Conservation (phyloP, 2,113 vertebrate genomes). For the Marcusenius ussheri region DNA sequence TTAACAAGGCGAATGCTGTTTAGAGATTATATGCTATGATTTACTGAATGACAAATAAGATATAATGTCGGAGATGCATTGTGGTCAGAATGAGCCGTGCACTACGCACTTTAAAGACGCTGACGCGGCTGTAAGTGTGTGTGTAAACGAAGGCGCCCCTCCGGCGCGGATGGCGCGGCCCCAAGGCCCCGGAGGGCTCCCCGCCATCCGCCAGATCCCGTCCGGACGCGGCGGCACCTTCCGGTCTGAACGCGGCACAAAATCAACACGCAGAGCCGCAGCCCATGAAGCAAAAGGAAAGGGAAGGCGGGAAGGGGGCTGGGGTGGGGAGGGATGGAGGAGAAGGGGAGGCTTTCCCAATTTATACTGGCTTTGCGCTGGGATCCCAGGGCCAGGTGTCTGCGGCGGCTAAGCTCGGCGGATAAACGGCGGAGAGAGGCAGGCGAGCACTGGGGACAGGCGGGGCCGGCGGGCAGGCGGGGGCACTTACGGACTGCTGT, state of each 20-base stretch:
- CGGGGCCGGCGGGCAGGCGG: background rate
- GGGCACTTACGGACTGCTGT: conserved; percentile 61
- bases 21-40: background rate
- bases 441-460: background rate
- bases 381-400: background rate
- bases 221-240: background rate
- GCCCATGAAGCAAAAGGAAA: background rate
- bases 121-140: background rate
- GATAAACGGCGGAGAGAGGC: background rate
- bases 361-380: background rate
- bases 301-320: background rate
- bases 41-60: background rate
- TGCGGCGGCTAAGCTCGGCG: conserved; percentile 15
- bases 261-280: background rate
- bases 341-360: background rate
- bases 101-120: background rate
- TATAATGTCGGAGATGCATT: background rate
- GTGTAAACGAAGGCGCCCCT: background rate
- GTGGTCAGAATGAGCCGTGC: background rate
- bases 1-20: background rate
- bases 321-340: background rate
- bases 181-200: background rate
- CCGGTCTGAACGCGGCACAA: background rate
- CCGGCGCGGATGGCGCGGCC: background rate
- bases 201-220: background rate